phyloP scores from a whole-genome alignment of 1,140 invertebrate species.

The Leucophenga varia region DNA sequence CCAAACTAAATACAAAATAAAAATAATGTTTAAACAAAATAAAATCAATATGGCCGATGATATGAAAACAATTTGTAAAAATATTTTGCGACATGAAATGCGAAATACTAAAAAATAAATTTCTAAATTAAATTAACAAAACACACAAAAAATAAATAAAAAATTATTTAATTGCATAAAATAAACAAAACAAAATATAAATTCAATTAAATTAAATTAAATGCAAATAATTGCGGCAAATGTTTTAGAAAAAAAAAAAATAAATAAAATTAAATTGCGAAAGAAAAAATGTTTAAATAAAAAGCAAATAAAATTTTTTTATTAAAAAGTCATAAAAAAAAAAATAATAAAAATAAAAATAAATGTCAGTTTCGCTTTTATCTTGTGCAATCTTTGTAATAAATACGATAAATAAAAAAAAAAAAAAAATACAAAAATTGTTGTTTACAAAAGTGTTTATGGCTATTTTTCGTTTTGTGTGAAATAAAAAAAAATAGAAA shows the following conservation, averaged over 20 bases:
- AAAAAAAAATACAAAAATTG: too few species aligned
- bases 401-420: too few species aligned
- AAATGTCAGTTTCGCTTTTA: not conserved
- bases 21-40: too few species aligned
- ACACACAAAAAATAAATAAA: conserved; percentile 18
- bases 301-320: not conserved
- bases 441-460: too few species aligned
- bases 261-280: not conserved
- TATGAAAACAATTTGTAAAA: too few species aligned
- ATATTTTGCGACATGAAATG: too few species aligned
- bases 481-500: not conserved
- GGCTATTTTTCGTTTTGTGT: too few species aligned
- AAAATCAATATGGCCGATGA: too few species aligned
- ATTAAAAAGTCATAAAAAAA: not conserved
- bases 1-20: too few species aligned
- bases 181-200: conserved; percentile 20
- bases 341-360: not conserved
- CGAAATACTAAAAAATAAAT: too few species aligned
- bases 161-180: conserved; percentile 3
- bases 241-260: conserved; percentile 13
- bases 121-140: conserved; percentile 9
- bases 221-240: conserved; percentile 17
- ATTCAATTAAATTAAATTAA: conserved; percentile 7
- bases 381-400: too few species aligned
- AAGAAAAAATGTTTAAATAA: not conserved